Evolutionary conservation across 1,140 invertebrate species (phyloP), one percentile per base, ranked within the genome.

Genomic region (Brachystomella parvula): DNA sequence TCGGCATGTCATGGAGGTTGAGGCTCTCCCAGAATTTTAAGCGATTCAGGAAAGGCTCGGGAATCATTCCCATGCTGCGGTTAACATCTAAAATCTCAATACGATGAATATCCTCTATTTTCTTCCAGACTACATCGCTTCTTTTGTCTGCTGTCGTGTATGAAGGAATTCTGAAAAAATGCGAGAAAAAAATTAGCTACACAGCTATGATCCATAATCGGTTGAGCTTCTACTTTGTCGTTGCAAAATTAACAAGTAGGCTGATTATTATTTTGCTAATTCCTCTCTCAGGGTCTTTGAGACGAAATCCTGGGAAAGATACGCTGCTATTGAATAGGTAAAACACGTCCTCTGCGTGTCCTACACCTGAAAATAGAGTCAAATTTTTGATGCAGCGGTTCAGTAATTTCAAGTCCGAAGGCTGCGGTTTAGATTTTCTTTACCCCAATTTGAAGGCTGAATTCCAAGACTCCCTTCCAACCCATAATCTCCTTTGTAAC

Each of bases 11-110:
- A 33, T 6, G 6, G 9, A 60, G 31, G 33, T 24, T 32, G 3
- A 69, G 39, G 19, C 28, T 66, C 47, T 69, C 65, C 71, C 71
- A 72, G 57, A 72, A 67, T 65, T 63, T 39, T n/a, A 67, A 35
- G 49, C 71, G 26, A 26, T 67, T 61, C 17, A 15, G 26, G 32
- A 72, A 67, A 21, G 71, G 71, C 44, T 69, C 26, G 1, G 31
- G 3, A 49, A 69, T 63, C 67, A 69, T 72, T 21, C 30, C 2
- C 26, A 68, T 63, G 3, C 65, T 35, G 9, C 31, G 57, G 12
- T 53, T 35, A 56, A 67, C 59, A 17, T 63, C 31, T 2, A 72
- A 61, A 31, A 69, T 66, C 44, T 53, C 39, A 19, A 67, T n/a
- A 39, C 68, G 30, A 9, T 60, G 59, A 9, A 19, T 19, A 12